phyloP scores from a whole-genome alignment of 2,797 vertebrate genomes.

The Eulemur coronatus region DNA sequence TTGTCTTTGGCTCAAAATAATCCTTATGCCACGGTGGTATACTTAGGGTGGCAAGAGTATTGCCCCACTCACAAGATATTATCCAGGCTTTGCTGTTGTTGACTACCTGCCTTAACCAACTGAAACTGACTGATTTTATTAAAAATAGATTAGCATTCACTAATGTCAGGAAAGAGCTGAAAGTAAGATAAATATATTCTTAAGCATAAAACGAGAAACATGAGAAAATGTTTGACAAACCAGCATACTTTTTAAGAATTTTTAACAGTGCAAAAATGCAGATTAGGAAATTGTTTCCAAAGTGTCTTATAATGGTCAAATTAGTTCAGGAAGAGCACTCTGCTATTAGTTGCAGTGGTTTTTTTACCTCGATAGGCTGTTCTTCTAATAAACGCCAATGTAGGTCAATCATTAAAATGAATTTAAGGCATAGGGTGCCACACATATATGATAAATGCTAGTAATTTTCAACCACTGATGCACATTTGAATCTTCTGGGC shows the following conservation, averaged over 20 bases:
- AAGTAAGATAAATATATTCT: conserved; percentile 59
- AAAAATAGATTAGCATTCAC: conserved; percentile 75
- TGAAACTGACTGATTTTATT: conserved; percentile 63
- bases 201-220: conserved; percentile 60
- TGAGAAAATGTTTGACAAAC: conserved; percentile 67
- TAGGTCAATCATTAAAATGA: conserved; percentile 46
- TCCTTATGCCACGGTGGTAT: not conserved
- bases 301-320: conserved; percentile 52
- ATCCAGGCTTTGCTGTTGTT: conserved; percentile 46
- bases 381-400: conserved; percentile 49
- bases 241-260: conserved; percentile 62
- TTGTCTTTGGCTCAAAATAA: not conserved
- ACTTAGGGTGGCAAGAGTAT: not conserved
- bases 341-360: conserved; percentile 36
- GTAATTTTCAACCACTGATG: not conserved
- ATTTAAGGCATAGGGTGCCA: conserved; percentile 36
- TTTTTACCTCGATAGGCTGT: conserved; percentile 56
- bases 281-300: conserved; percentile 71
- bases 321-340: conserved; percentile 66
- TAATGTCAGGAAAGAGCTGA: conserved; percentile 60
- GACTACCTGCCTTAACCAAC: conserved; percentile 62
- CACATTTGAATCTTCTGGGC: not conserved
- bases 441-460: not conserved
- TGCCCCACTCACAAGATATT: not conserved
- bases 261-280: conserved; percentile 54